Evolutionary conservation across 2,113 vertebrate species (phyloP), one percentile per base, ranked within the genome.

Genomic region (Tamias sibiricus): DNA sequence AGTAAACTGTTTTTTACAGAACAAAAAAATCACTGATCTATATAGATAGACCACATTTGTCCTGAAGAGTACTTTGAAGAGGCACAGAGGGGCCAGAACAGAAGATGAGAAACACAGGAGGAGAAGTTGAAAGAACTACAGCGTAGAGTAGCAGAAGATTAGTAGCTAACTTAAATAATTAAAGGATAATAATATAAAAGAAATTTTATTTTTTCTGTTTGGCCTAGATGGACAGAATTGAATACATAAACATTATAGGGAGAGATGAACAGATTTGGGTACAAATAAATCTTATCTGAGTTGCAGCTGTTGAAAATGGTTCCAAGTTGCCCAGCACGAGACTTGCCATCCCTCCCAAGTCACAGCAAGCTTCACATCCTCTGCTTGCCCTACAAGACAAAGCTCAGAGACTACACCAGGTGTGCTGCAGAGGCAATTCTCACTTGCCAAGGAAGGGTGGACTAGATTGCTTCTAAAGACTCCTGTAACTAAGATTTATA

Each of bases 101-200:
- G 24, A 8, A 26, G 24, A 42, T 1, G 1, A 17, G 40, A 93
- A 71, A 76, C 3, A n/a, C 12, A 47, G 17, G 7, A 81, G 40
- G 32, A 87, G 57, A 59, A 14, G 7, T 0, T 35, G 40, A 49
- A 84, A 79, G 12, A 77, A 47, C 16, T 37, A 12, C 12, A 59
- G 4, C 44, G n/a, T 52, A 28, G 13, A 35, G 57, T 68, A 49
- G n/a, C 16, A 22, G 28, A 87, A 19, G 80, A 49, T 47, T 32
- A 81, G 19, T 26, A 59, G 85, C 20, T n/a, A 54, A 80, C 47
- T 62, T 88, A 84, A 68, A 71, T 71, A 86, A 81, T 64, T 74
- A 57, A 68, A 84, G 9, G 5, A 10, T 92, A 76, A 6, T 79
- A 9, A 92, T 24, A 69, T 16, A 17, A 12, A 35, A 80, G 66